Evolutionary conservation across 2,113 vertebrate species (phyloP).

Genomic region (Turnix velox): DNA sequence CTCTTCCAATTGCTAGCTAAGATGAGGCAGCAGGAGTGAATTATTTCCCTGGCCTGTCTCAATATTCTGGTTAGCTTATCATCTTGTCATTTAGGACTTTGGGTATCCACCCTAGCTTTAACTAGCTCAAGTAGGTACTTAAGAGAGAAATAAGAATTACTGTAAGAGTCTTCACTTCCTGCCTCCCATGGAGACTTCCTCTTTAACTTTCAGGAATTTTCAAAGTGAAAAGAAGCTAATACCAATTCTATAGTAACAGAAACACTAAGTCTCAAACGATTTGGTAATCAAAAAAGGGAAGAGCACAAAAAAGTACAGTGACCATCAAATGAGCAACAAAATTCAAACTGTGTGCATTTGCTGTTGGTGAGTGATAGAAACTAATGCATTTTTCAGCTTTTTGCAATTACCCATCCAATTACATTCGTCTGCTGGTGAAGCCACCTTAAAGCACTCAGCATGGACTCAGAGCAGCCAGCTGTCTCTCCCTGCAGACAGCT

Average conservation of each 20-base stretch:
- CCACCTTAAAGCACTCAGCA: not conserved
- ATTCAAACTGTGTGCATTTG: not conserved
- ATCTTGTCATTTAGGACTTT: not conserved
- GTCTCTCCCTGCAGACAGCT: not conserved
- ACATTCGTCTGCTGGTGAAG: not conserved
- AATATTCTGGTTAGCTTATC: not conserved
- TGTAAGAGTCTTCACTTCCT: not conserved
- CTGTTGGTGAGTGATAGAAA: not conserved
- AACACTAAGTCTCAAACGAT: not conserved
- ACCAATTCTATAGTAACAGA: not conserved
- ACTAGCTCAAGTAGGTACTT: not conserved
- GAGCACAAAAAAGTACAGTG: not conserved
- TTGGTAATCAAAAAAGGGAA: not conserved
- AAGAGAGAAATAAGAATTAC: not conserved
- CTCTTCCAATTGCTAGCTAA: not conserved
- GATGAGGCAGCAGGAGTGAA: not conserved
- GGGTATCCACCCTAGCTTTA: not conserved
- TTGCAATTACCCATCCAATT: not conserved
- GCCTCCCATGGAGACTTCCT: not conserved
- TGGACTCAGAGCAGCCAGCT: not conserved
- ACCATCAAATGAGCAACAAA: not conserved
- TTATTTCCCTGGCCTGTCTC: not conserved
- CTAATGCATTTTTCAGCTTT: not conserved
- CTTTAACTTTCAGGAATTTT: not conserved
- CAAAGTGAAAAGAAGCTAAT: not conserved